Evolutionary conservation across 2,113 vertebrate species (phyloP).

Genomic region (Eublepharis macularius): DNA sequence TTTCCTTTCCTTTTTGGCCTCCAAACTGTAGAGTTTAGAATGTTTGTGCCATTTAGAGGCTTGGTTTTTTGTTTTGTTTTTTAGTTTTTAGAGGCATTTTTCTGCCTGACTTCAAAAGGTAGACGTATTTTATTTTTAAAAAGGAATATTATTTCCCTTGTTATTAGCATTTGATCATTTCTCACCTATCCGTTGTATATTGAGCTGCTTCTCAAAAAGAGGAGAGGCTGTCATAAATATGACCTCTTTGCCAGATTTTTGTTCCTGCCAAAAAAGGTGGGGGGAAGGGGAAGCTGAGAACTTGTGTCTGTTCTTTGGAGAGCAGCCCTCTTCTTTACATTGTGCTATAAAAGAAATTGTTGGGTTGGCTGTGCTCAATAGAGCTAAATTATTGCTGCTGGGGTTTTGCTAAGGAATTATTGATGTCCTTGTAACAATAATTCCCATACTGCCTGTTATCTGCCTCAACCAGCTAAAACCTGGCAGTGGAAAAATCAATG

Average conservation of each 20-base stretch:
- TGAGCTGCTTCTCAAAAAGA: not conserved
- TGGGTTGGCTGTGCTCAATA: constrained; percentile 4
- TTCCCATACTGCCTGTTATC: constrained; percentile 23
- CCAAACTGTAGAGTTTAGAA: constrained; percentile 53
- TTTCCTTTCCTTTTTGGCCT: constrained; percentile 60
- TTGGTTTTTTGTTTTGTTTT: constrained; percentile 52
- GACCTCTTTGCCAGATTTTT: not conserved
- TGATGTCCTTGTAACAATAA: constrained; percentile 17
- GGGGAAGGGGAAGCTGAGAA: not conserved
- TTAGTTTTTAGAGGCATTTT: constrained; percentile 39
- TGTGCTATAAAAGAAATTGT: constrained; percentile 39
- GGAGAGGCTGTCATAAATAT: not conserved
- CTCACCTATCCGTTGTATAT: not conserved
- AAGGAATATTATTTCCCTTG: not conserved
- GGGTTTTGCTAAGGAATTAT: constrained; percentile 32
- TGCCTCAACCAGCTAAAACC: not conserved
- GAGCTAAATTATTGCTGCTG: constrained; percentile 28
- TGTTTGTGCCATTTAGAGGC: constrained; percentile 41
- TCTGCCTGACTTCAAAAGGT: not conserved
- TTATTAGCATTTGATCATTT: constrained; percentile 17
- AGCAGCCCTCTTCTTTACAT: constrained; percentile 16
- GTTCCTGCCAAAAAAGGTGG: not conserved
- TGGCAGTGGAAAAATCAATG: constrained; percentile 8
- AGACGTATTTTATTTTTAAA: not conserved
- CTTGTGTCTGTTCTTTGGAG: constrained; percentile 13